These are phyloP conservation scores for Cheilosia vernalis DNA, from an alignment of 2,888 invertebrate species.

Conservation along the genomic window DNA sequence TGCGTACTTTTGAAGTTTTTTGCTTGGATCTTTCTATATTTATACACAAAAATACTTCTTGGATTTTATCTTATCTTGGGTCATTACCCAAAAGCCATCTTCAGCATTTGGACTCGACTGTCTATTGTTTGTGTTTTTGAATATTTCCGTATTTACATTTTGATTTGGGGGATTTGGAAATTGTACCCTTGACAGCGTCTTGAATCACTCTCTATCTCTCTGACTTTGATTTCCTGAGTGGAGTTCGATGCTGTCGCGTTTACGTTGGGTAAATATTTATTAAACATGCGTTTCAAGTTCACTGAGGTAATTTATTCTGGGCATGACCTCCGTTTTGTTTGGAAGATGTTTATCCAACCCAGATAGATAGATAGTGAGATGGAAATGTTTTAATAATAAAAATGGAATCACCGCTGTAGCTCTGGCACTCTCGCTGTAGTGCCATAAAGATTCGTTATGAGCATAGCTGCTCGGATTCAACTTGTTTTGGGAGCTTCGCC, in stretches of 20 bases:
- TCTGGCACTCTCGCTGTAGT: neutral
- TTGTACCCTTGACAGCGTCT: neutral
- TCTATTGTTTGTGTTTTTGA: slow-evolving; percentile 13
- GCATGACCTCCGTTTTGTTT: slow-evolving; percentile 1
- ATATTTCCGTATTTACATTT: slow-evolving; percentile 38
- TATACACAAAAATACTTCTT: neutral
- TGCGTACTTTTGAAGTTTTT: slow-evolving; percentile 5
- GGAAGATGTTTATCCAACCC: slow-evolving; percentile 4
- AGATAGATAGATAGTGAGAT: slow-evolving; percentile 21
- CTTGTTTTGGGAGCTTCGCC: too few species aligned
- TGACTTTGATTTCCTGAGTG: neutral
- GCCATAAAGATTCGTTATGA: neutral
- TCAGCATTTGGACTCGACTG: neutral
- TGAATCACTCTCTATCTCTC: neutral
- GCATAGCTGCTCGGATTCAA: neutral
- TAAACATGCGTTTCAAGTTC: slow-evolving; percentile 45
- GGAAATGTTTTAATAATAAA: slow-evolving; percentile 1
- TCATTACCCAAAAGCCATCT: slow-evolving; percentile 6
- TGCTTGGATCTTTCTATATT: slow-evolving; percentile 19
- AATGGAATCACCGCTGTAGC: neutral
- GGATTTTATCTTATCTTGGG: slow-evolving; percentile 28
- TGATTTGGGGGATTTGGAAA: slow-evolving; percentile 8
- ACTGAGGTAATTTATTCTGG: slow-evolving; percentile 38
- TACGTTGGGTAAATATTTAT: slow-evolving; percentile 31
- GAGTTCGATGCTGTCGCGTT: slow-evolving; percentile 11